phyloP scores from a whole-genome alignment of 2,888 invertebrate species.

The Sycophila texana region DNA sequence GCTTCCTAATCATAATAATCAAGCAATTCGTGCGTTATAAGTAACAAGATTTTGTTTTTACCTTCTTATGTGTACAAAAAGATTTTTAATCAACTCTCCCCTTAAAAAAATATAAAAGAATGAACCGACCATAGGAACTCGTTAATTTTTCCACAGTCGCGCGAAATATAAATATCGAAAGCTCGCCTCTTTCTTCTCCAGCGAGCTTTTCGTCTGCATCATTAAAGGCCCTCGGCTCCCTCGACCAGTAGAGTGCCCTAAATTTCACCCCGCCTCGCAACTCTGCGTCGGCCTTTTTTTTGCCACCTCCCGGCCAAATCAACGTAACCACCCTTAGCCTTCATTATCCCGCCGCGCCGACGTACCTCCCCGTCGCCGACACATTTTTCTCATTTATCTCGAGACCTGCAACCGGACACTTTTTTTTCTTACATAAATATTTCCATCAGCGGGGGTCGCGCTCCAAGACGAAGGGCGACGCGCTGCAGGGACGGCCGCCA shows the following conservation, averaged over 20 bases:
- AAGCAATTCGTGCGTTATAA: background rate
- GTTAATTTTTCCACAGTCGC: no score
- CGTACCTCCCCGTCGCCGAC: background rate
- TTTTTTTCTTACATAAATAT: background rate
- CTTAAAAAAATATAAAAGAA: no score
- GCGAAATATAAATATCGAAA: no score
- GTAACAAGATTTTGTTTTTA: no score
- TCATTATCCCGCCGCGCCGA: background rate
- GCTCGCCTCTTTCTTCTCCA: background rate
- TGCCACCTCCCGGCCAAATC: background rate
- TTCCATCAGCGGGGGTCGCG: background rate
- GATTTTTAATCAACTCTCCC: no score
- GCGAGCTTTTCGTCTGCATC: no score
- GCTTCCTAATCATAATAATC: no score
- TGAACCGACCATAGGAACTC: no score
- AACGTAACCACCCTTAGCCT: background rate
- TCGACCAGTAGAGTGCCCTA: background rate
- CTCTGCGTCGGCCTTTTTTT: no score
- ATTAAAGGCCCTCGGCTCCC: no score
- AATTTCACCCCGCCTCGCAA: background rate
- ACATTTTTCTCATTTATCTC: conserved; percentile 21
- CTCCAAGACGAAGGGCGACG: background rate
- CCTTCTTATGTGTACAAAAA: no score
- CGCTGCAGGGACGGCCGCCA: background rate
- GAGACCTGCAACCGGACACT: background rate